Percentiles rank a stretch among this genome's conserved stretches.
Conservation (phyloP, 1,140 invertebrate genomes). For the Leptinotarsa lineolata region DNA sequence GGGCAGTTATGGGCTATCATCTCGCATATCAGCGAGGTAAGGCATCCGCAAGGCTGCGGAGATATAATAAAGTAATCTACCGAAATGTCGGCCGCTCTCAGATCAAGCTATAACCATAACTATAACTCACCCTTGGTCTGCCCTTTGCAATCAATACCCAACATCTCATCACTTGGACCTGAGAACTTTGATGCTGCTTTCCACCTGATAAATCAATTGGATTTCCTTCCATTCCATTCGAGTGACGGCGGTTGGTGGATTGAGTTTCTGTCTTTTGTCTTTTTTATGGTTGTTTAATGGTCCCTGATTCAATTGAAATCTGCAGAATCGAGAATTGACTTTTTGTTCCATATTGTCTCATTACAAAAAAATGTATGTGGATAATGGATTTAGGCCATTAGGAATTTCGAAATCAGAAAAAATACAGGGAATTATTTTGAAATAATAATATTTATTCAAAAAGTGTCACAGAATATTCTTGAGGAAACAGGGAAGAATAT, state of each 20-base stretch:
- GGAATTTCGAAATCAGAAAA: too few species aligned
- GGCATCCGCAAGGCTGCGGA: slow-evolving; percentile 43
- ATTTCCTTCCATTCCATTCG: slow-evolving; percentile 11
- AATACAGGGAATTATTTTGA: too few species aligned
- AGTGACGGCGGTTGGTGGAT: background rate
- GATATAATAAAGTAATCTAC: slow-evolving; percentile 56
- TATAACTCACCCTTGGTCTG: slow-evolving; percentile 51
- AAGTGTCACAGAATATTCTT: too few species aligned
- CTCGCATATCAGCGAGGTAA: slow-evolving; percentile 52
- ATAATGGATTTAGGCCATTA: too few species aligned
- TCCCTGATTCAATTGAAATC: too few species aligned
- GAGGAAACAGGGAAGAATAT: too few species aligned
- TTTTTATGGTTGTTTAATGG: too few species aligned
- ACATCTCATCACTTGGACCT: slow-evolving; percentile 28
- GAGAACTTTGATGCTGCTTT: slow-evolving; percentile 27
- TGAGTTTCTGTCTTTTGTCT: background rate
- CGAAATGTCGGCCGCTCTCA: slow-evolving; percentile 49
- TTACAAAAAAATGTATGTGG: too few species aligned
- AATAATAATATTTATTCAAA: too few species aligned
- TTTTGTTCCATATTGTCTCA: too few species aligned
- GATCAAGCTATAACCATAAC: slow-evolving; percentile 53
- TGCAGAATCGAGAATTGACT: too few species aligned
- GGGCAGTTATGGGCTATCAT: slow-evolving; percentile 54
- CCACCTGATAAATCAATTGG: slow-evolving; percentile 29
- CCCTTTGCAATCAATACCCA: slow-evolving; percentile 31